Percentiles rank a stretch among this genome's conserved stretches.
phyloP scores from a whole-genome alignment of 2,888 invertebrate species.

The Anthoptus insignis region DNA sequence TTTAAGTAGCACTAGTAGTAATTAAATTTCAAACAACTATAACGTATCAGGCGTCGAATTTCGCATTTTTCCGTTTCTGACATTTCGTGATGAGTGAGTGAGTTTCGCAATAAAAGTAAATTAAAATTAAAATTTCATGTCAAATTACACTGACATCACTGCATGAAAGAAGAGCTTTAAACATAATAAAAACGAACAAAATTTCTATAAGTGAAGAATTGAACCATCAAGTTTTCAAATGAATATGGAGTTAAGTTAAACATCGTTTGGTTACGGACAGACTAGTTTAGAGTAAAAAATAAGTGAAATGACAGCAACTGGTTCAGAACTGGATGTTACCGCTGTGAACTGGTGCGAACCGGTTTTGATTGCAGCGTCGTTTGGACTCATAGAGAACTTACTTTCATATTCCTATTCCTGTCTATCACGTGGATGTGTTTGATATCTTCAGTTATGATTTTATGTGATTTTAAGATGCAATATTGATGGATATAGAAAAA shows the following conservation, averaged over 20 bases:
- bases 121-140: no score
- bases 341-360: conserved; percentile 57
- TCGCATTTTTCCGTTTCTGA: no score
- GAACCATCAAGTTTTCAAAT: background rate
- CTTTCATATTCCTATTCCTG: conserved; percentile 42
- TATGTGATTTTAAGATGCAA: no score
- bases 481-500: no score
- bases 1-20: no score
- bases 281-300: conserved; percentile 51
- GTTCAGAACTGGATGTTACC: conserved; percentile 50
- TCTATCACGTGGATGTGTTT: background rate
- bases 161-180: no score
- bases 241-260: background rate
- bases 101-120: no score
- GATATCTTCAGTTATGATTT: no score
- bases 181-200: background rate
- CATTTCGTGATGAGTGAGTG: no score
- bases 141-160: no score
- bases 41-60: no score
- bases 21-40: no score
- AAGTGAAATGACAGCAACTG: conserved; percentile 71
- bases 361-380: conserved; percentile 49
- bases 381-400: conserved; percentile 43
- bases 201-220: background rate
- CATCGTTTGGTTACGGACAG: conserved; percentile 4